Evolutionary conservation across 2,888 invertebrate species (phyloP), one percentile per base, ranked within the genome.

Genomic region (Coelopa pilipes): DNA sequence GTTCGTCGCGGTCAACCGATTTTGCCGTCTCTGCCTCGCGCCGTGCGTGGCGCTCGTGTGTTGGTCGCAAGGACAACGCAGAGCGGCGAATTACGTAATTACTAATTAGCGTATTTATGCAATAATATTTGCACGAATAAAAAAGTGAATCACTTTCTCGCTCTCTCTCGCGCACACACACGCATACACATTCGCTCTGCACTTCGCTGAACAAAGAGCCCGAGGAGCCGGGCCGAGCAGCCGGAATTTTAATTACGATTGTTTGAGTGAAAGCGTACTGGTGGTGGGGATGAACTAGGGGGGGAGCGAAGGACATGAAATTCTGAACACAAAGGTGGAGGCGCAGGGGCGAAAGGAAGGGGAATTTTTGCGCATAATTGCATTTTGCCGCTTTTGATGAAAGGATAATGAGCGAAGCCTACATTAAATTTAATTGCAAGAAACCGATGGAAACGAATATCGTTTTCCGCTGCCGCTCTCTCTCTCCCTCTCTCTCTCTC

Each of bases 301-400:
- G 10, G 13, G n/a, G 53, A 53, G 53, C 3, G 53, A 9, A 53
- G n/a, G 15, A 53, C 13, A 53, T 7, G 53, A 53, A 53, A 53
- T 15, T 4, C 53, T 34, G 2, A 34, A 53, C 15, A 53, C 53
- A 53, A 53, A 53, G 53, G n/a, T 11, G n/a, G n/a, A 53, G 13
- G 10, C 10, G 2, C 53, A 13, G 24, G 15, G 34, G 34, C 24
- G 34, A 62, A 62, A 13, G 34, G n/a, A 66, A 66, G 50, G 21
- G 50, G 24, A 66, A 66, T 65, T 19, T 50, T 66, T 49, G 66
- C 66, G 66, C 66, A 66, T 66, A 49, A 66, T 66, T 66, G 66
- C 66, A 66, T 66, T 66, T 66, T 49, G 1, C 19, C 21, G 60
- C 60, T 62, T 62, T 62, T 62, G 60, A 62, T 62, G 60, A 21